These are phyloP conservation scores for Magallana nippona DNA, from an alignment of 2,888 invertebrate genomes.

Conservation along the genomic window DNA sequence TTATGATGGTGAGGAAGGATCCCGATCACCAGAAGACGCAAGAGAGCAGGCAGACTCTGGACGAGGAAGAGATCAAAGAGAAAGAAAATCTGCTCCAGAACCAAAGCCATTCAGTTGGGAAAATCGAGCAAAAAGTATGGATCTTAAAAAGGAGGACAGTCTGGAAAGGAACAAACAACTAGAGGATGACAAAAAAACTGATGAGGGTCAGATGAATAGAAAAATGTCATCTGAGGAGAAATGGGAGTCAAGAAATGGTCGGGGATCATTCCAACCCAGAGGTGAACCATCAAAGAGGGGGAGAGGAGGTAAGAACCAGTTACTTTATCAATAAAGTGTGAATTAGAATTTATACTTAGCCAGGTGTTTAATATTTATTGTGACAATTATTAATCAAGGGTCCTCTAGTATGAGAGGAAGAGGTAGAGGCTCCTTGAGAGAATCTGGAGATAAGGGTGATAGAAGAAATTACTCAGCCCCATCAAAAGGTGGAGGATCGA, in stretches of 20 bases:
- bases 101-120: slow-evolving; percentile 27
- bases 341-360: too few species aligned
- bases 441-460: slow-evolving; percentile 52
- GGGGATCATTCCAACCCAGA: slow-evolving; percentile 85
- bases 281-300: slow-evolving; percentile 94
- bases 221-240: slow-evolving; percentile 39
- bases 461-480: slow-evolving; percentile 65
- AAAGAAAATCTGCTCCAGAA: slow-evolving; percentile 29
- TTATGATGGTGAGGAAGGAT: slow-evolving; percentile 45
- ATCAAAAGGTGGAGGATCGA: slow-evolving; percentile 58
- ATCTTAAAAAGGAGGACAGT: slow-evolving; percentile 48
- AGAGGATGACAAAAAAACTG: slow-evolving; percentile 37
- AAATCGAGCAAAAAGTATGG: slow-evolving; percentile 37
- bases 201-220: slow-evolving; percentile 9
- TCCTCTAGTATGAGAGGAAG: slow-evolving; percentile 52
- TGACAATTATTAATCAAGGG: neutral
- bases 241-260: slow-evolving; percentile 50
- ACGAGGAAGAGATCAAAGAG: slow-evolving; percentile 35
- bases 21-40: slow-evolving; percentile 1
- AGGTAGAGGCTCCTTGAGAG: slow-evolving; percentile 50
- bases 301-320: slow-evolving; percentile 79
- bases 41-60: neutral
- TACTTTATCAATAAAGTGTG: too few species aligned
- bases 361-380: too few species aligned
- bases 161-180: slow-evolving; percentile 43